These are phyloP conservation scores for Caenorhabditis sp. DNA, from an alignment of 2,888 invertebrate genomes.

Conservation along the genomic window DNA sequence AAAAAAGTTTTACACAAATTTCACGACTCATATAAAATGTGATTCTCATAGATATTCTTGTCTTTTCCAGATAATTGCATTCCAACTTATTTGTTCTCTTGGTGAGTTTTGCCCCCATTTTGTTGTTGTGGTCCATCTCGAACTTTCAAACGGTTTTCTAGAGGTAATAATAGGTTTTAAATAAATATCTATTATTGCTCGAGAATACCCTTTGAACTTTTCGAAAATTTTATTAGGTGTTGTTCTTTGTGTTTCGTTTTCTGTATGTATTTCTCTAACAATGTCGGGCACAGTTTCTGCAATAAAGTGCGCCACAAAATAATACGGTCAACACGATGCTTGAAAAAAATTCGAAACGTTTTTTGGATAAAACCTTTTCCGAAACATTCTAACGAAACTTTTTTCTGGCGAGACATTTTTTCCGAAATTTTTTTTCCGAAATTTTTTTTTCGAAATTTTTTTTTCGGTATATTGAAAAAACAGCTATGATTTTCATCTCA, in stretches of 20 bases:
- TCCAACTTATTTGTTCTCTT: neutral
- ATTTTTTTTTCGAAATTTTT: no score
- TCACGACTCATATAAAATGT: no score
- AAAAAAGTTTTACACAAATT: no score
- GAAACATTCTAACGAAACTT: no score
- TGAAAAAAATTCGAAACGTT: no score
- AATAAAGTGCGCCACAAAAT: no score
- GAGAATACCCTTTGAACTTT: conserved; percentile 47
- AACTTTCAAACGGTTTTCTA: conserved; percentile 37
- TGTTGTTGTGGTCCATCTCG: neutral
- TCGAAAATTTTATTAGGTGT: neutral
- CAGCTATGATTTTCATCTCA: no score
- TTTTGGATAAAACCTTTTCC: no score
- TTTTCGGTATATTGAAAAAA: no score
- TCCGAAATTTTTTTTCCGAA: no score
- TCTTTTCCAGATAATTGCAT: neutral
- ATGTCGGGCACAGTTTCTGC: neutral
- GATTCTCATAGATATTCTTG: neutral
- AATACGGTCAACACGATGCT: no score
- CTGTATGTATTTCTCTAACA: neutral
- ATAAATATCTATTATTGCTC: conserved; percentile 43
- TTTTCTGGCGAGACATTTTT: no score
- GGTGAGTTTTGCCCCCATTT: conserved; percentile 3
- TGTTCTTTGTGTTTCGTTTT: neutral
- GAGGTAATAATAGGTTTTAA: conserved; percentile 40